These are phyloP conservation scores for Hafferia zeledoni DNA, from an alignment of 2,797 vertebrate species.

Conservation along the genomic window DNA sequence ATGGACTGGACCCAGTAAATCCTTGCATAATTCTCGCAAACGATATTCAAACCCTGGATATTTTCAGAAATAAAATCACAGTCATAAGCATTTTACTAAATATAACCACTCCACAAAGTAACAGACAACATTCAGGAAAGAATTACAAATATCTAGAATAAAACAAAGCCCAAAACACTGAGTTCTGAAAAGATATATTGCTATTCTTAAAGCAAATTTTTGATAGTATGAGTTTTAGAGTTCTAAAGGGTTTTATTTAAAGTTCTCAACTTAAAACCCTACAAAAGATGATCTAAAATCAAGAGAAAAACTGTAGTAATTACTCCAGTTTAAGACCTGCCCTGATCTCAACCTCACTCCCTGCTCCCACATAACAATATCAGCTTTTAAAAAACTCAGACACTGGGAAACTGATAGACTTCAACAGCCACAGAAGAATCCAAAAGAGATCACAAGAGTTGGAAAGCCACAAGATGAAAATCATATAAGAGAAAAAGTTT, in stretches of 20 bases:
- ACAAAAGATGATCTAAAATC: background rate
- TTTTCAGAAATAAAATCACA: constrained; percentile 17
- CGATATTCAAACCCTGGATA: constrained; percentile 91
- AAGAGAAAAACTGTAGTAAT: background rate
- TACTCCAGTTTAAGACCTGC: background rate
- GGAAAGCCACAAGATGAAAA: background rate
- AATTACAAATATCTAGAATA: background rate
- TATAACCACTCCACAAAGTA: background rate
- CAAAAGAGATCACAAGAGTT: background rate
- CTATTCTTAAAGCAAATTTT: background rate
- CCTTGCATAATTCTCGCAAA: constrained; percentile 93
- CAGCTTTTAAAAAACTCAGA: background rate
- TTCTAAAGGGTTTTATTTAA: background rate
- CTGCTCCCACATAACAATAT: background rate
- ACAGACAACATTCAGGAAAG: background rate
- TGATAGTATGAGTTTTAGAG: background rate
- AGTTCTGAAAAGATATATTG: background rate
- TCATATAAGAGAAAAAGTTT: background rate
- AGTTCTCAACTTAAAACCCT: background rate
- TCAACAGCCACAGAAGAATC: background rate
- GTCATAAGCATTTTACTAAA: background rate
- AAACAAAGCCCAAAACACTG: background rate
- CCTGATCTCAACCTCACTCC: background rate
- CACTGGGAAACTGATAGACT: background rate
- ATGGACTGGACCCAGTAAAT: constrained; percentile 95